Conservation (phyloP, 2,888 invertebrate genomes). For the Allolobophora icterica region DNA sequence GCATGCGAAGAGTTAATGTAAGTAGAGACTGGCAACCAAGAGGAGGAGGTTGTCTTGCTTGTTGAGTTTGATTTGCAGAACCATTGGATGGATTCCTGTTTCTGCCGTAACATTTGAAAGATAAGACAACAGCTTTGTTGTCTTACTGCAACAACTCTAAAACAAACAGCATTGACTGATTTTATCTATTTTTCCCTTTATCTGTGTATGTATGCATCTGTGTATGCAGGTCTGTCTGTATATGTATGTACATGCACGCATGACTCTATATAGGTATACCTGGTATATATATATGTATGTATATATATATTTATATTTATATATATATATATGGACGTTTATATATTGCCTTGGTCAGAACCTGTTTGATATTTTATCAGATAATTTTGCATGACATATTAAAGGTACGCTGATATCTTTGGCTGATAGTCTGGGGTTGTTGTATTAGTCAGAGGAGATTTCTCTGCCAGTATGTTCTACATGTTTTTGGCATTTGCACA, state of each 20-base stretch:
- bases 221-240: not conserved
- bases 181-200: not conserved
- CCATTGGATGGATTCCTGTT: not conserved
- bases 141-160: not conserved
- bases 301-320: not conserved
- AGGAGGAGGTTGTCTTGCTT: not conserved
- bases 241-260: not conserved
- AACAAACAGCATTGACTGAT: not conserved
- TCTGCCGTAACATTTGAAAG: not conserved
- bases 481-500: not conserved
- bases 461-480: not conserved
- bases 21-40: not conserved
- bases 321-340: not conserved
- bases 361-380: not conserved
- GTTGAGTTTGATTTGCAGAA: not conserved
- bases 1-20: not conserved
- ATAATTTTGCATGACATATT: not conserved
- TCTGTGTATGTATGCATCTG: not conserved
- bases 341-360: not conserved
- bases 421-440: not conserved
- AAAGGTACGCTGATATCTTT: not conserved
- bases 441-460: not conserved
- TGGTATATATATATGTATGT: not conserved
- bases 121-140: not conserved
- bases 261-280: too few species aligned